Conservation (phyloP, 2,797 vertebrate genomes). For the Catostomus latipinnis region DNA sequence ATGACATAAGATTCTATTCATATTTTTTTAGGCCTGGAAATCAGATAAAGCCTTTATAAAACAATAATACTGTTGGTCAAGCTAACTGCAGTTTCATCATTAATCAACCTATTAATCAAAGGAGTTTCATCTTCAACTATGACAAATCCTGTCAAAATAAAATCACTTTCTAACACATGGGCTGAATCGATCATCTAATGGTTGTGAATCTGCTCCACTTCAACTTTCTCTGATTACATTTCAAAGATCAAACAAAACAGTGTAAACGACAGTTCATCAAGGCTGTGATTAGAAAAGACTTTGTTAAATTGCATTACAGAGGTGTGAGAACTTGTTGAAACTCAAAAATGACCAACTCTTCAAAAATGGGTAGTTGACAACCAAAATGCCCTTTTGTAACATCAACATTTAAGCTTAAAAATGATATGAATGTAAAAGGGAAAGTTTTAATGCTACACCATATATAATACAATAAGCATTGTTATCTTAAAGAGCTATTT, state of each 20-base stretch:
- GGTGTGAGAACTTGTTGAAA: no score
- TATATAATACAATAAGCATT: no score
- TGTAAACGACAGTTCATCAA: background rate
- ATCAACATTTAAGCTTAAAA: no score
- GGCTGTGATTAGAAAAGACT: background rate
- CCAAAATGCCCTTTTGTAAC: no score
- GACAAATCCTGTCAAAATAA: slow-evolving; percentile 1
- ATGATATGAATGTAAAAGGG: no score
- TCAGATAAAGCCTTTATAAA: no score
- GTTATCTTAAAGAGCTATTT: no score
- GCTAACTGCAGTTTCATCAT: background rate
- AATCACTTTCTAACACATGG: background rate
- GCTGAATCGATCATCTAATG: background rate
- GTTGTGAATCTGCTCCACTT: background rate
- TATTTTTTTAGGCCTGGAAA: no score
- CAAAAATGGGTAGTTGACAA: background rate
- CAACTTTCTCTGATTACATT: background rate
- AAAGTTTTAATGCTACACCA: no score
- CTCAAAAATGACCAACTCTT: no score
- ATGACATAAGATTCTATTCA: no score
- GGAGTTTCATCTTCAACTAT: background rate
- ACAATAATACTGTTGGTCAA: background rate
- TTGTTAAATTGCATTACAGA: background rate
- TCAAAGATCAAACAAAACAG: background rate
- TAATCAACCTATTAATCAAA: background rate